Evolutionary conservation across 2,113 vertebrate species (phyloP).

Genomic region (Pollachius pollachius): DNA sequence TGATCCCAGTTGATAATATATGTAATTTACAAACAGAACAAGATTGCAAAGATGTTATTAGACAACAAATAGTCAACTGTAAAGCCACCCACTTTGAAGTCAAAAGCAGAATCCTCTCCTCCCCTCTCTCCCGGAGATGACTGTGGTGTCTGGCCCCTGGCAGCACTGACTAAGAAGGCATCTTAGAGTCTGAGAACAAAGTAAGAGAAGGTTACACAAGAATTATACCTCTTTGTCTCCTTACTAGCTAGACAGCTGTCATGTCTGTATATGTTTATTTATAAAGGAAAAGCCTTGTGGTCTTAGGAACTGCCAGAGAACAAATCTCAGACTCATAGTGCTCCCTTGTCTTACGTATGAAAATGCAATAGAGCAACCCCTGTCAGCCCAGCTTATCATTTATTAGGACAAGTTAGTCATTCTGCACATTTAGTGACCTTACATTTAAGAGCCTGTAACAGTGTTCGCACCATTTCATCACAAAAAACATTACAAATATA

Average conservation of each 20-base stretch:
- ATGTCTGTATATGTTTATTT: constrained; percentile 27
- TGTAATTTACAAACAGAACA: neutral
- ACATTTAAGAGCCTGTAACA: no score
- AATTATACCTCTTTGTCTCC: constrained; percentile 16
- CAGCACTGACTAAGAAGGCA: constrained; percentile 28
- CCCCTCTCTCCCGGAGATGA: neutral
- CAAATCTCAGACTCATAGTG: constrained; percentile 23
- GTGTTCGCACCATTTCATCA: no score
- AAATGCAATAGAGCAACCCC: constrained; percentile 13
- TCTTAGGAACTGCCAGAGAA: constrained; percentile 21
- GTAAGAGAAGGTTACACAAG: constrained; percentile 18
- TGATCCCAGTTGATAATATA: neutral
- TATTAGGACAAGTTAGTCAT: no score
- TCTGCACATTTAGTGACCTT: no score
- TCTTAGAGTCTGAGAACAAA: constrained; percentile 8
- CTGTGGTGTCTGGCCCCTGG: constrained; percentile 16
- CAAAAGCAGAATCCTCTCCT: neutral
- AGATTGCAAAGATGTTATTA: neutral
- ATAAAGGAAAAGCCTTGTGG: constrained; percentile 1
- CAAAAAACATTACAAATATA: no score
- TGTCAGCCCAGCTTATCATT: no score
- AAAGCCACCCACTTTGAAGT: neutral
- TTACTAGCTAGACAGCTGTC: constrained; percentile 41
- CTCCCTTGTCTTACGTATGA: constrained; percentile 14
- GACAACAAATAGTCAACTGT: neutral